These are phyloP conservation scores for Drosophila littoralis DNA, from an alignment of 1,140 invertebrate genomes.

Conservation along the genomic window DNA sequence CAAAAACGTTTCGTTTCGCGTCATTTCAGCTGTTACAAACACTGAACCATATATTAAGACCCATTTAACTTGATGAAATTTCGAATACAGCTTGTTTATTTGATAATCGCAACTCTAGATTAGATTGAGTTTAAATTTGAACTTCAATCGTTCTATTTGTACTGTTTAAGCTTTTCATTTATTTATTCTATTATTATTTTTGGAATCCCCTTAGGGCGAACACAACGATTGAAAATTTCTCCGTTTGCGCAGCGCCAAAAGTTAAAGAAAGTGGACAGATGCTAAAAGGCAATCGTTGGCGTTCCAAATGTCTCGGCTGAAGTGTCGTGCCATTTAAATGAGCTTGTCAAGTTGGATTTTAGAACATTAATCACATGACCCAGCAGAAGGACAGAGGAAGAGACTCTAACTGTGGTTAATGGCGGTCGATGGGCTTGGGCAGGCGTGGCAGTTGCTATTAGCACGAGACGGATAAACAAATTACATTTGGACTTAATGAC, in stretches of 20 bases:
- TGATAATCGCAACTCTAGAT: too few relatives aligned
- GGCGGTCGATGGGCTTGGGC: conserved; percentile 46
- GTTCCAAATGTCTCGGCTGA: conserved; percentile 59
- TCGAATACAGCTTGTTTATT: too few relatives aligned
- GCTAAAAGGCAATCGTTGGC: conserved; percentile 63
- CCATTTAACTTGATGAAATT: too few relatives aligned
- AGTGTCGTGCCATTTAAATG: conserved; percentile 76
- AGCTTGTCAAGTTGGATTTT: conserved; percentile 80
- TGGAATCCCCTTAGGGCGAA: conserved; percentile 14
- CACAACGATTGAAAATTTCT: conserved; percentile 50
- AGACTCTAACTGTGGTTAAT: conserved; percentile 47
- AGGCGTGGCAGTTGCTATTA: conserved; percentile 62
- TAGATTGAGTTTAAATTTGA: too few relatives aligned
- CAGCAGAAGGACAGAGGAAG: conserved; percentile 16
- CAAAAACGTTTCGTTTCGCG: not conserved
- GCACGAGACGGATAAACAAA: conserved; percentile 63
- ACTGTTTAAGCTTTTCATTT: not conserved
- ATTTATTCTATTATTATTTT: not conserved
- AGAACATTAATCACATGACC: conserved; percentile 71
- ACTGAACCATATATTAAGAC: too few relatives aligned
- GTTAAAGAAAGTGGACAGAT: conserved; percentile 27
- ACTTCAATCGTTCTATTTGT: too few relatives aligned
- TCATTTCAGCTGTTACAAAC: too few relatives aligned
- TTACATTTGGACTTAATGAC: conserved; percentile 71
- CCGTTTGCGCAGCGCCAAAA: conserved; percentile 18